Percentiles rank a stretch among this genome's conserved stretches.
phyloP scores from a whole-genome alignment of 2,888 invertebrate genomes.

The Dinocampus coccinellae region DNA sequence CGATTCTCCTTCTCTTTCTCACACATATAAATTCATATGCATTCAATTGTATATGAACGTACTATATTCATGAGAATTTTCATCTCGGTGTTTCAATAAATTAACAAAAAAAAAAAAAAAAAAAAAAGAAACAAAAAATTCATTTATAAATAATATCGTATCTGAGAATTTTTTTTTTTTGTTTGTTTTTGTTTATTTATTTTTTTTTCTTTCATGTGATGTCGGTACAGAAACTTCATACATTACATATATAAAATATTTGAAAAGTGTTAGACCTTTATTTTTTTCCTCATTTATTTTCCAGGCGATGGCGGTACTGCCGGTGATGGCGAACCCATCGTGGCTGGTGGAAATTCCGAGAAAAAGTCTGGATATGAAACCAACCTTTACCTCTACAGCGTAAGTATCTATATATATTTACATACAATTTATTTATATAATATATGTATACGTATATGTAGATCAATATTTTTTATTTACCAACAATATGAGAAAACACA shows the following conservation, averaged over 20 bases:
- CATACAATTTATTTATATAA: not conserved
- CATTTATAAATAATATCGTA: no score
- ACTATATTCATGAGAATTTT: not conserved
- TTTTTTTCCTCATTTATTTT: conserved; percentile 43
- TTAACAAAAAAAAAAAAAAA: no score
- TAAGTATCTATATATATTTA: conserved; percentile 69
- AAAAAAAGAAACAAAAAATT: not conserved
- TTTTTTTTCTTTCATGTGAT: no score
- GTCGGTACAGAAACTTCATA: not conserved
- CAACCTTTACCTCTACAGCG: conserved; percentile 88
- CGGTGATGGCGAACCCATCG: conserved; percentile 74
- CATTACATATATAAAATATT: not conserved
- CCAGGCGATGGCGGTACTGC: conserved; percentile 75
- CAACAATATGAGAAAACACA: not conserved
- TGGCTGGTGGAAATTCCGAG: conserved; percentile 78
- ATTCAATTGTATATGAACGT: no score
- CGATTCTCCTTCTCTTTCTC: not conserved
- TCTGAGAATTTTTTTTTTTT: no score
- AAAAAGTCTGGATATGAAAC: conserved; percentile 83
- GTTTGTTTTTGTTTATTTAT: no score
- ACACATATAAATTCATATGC: not conserved
- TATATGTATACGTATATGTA: not conserved
- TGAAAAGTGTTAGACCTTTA: not conserved
- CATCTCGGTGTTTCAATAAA: not conserved
- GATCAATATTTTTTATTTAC: conserved; percentile 14